These are phyloP conservation scores for Phrynocephalus forsythii DNA, from an alignment of 2,797 vertebrate genomes.

Conservation along the genomic window DNA sequence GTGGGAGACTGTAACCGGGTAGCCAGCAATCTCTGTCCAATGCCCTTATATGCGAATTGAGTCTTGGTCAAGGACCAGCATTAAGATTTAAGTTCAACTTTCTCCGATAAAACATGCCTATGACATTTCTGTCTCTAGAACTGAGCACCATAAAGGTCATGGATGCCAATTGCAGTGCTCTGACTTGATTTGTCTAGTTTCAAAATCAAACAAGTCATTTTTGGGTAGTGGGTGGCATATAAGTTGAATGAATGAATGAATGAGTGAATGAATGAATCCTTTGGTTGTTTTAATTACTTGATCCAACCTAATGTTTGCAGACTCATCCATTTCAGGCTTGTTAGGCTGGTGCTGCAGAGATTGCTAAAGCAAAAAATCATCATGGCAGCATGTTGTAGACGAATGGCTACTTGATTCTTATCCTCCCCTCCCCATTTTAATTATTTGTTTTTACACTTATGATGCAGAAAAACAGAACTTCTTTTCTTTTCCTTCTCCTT, in stretches of 20 bases:
- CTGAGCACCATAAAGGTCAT: not conserved
- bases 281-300: not conserved
- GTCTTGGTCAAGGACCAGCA: too few relatives aligned
- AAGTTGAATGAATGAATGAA: too few relatives aligned
- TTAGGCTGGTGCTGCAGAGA: accelerated
- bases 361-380: not conserved
- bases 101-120: not conserved
- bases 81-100: not conserved
- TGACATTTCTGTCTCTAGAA: not conserved
- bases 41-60: not conserved
- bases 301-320: not conserved
- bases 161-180: accelerated
- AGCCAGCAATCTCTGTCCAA: not conserved
- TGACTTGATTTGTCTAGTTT: accelerated
- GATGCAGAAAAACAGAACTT: not conserved
- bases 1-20: not conserved
- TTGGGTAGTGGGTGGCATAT: too few relatives aligned
- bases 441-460: not conserved
- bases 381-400: not conserved
- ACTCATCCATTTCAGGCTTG: not conserved
- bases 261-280: not conserved
- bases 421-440: too few relatives aligned
- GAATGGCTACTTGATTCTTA: not conserved
- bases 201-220: not conserved
- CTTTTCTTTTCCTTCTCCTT: conserved; percentile 9